Evolutionary conservation across 2,113 vertebrate genomes (phyloP), one percentile per base, ranked within the genome.

Genomic region (Bufo gargarizans): DNA sequence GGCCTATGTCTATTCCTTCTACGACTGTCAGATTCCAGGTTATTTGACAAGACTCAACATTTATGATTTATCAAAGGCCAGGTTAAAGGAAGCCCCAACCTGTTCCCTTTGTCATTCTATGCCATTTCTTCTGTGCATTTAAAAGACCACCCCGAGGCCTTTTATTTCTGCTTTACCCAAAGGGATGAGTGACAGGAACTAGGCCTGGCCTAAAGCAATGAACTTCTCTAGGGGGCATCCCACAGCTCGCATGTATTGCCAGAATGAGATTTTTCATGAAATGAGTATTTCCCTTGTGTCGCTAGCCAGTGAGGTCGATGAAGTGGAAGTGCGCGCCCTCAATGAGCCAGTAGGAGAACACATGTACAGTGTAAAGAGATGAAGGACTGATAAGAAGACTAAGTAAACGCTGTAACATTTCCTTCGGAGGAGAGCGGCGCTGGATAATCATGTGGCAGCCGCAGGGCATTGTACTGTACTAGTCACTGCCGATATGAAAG

Each of bases 401-500:
- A 58, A 17, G 78, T 61, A 63, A 63, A 7, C 5, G 11, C 59
- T n/a, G 80, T 63, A 63, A 82, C 80, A 82, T 82, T 65, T 65
- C 1, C 11, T 20, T 80, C 14, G 7, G 78, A 58, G 6, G 2
- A 80, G 79, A 61, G 19, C n/a, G 4, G 58, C 61, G 58, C 19
- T 20, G 59, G 63, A 22, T 69, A 84, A 53, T 71, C 82, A 63
- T 65, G 59, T 65, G 80, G 55, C 20, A 16, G 82, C 82, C 82
- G 58, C 47, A 43, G 82, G 65, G 20, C 63, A 20, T 33, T 71
- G 65, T 49, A 71, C 20, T 71, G 49, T 50, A 63, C 33, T 82
- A 82, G 58, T 65, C n/a, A 82, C 80, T 82, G 80, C 58, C 5
- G 22, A 82, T 82, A 65, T 55, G 82, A 67, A 84, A 84, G 65